Percentiles rank a stretch among this genome's conserved stretches.
Evolutionary conservation across 2,888 invertebrate genomes (phyloP).

Genomic region (Caenorhabditis drosophilae): DNA sequence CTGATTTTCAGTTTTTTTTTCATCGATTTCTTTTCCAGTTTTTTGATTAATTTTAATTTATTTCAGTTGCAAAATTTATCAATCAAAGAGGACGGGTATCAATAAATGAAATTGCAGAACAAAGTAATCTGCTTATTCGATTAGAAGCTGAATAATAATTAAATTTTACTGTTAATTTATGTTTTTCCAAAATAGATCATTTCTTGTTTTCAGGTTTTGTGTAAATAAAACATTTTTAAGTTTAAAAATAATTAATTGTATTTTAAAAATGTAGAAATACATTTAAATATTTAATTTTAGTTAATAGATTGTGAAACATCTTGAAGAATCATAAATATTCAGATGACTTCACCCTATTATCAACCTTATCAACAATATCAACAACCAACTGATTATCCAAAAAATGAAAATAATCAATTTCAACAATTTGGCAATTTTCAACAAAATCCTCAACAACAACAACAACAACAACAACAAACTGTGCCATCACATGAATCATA

Average conservation of each 20-base stretch:
- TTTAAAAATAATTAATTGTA: too few species aligned
- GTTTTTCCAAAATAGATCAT: conserved; percentile 2
- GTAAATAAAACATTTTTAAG: too few species aligned
- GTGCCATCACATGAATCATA: conserved; percentile 12
- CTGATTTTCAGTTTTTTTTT: too few species aligned
- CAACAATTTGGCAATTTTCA: conserved; percentile 1
- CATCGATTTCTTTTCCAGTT: too few species aligned
- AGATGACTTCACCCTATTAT: background rate
- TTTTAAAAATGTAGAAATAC: too few species aligned
- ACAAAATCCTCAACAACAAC: conserved; percentile 6
- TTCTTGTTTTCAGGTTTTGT: too few species aligned
- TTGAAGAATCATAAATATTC: too few species aligned
- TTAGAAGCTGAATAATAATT: conserved; percentile 70
- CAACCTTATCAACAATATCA: conserved; percentile 5
- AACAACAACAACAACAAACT: background rate
- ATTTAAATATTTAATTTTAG: background rate
- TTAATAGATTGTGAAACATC: background rate
- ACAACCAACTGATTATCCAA: conserved; percentile 2
- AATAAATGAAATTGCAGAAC: conserved; percentile 89
- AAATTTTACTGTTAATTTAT: background rate
- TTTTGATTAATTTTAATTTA: too few species aligned
- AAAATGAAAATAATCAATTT: too few species aligned
- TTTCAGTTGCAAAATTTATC: conserved; percentile 87
- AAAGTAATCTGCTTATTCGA: conserved; percentile 89
- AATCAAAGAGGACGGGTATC: conserved; percentile 90